A percentile compares a stretch with the other conserved stretches of the same genome.
These are phyloP conservation scores for Lethocerus indicus DNA, from an alignment of 1,140 invertebrate species.

Conservation along the genomic window DNA sequence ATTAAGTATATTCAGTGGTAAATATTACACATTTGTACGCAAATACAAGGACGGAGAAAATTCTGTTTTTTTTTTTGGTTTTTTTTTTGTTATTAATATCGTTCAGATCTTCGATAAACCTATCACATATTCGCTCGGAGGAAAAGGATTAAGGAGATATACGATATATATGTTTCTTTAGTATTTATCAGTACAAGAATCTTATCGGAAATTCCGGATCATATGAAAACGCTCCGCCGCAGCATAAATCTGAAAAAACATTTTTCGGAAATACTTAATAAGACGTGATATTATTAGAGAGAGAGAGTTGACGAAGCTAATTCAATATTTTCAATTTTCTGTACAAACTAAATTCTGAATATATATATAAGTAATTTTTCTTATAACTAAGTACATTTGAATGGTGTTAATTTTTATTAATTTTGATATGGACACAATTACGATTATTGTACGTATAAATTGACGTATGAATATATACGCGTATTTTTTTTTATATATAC, in stretches of 20 bases:
- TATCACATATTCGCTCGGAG: too few relatives aligned
- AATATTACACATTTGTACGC: not conserved
- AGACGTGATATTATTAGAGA: not conserved
- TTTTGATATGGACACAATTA: too few relatives aligned
- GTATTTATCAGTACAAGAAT: conserved; percentile 1
- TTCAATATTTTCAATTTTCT: not conserved
- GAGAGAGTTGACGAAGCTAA: not conserved
- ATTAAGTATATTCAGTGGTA: not conserved
- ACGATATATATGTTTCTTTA: not conserved
- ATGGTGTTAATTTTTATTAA: too few relatives aligned
- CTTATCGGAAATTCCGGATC: conserved; percentile 1
- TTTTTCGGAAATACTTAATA: not conserved
- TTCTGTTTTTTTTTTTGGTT: not conserved
- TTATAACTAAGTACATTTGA: not conserved
- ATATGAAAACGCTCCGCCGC: conserved; percentile 1
- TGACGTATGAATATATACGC: too few relatives aligned
- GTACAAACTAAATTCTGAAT: not conserved
- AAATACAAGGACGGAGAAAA: not conserved
- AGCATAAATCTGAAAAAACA: conserved; percentile 10
- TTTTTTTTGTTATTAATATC: too few relatives aligned
- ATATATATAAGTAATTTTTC: not conserved
- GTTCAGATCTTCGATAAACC: too few relatives aligned
- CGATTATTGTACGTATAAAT: too few relatives aligned
- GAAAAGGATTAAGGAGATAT: too few relatives aligned
- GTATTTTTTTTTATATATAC: too few relatives aligned